Evolutionary conservation across 2,797 vertebrate genomes (phyloP), one percentile per base, ranked within the genome.

Genomic region (Chromobotia macracanthus): DNA sequence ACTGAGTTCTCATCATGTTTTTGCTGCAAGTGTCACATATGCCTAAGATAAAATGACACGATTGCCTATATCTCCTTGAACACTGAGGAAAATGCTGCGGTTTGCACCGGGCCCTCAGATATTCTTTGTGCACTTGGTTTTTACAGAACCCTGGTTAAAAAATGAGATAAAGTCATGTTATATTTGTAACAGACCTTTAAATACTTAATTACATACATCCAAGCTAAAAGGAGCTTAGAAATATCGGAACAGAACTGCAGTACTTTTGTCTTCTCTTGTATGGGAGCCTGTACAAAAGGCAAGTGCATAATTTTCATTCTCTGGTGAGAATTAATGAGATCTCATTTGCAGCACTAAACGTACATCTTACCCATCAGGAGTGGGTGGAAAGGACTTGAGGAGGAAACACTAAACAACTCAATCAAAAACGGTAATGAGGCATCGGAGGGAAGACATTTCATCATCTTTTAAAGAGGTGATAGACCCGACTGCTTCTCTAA

Each of bases 391-490:
- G 23, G 19, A 79, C 68, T 55, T 31, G 3, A 46, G 16, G 28
- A 41, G 35, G 48, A 72, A 77, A 55, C 12, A 18, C 48, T 56
- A 64, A 72, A 64, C 80, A 69, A 68, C 28, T 67, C 53, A 44
- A 74, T 78, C 55, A 48, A 68, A 72, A 68, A 56, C 11, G 41
- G 44, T 67, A 74, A 66, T 60, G 53, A 68, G 53, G 48, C 53
- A 19, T 55, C 35, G 46, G 70, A 71, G 35, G 65, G 46, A 77
- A 66, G 67, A 48, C 10, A 56, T 64, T 72, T 66, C 60, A 75
- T 53, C 79, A 71, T 76, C 72, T 21, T 63, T 55, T 60, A 73
- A 75, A 68, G 63, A 72, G 51, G 44, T 73, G 61, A 67, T 51
- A 44, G 66, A 78, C 56, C 67, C 28, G 16, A 51, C 28, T 38